phyloP scores from a whole-genome alignment of 2,113 vertebrate species.

The Anseranas semipalmata region DNA sequence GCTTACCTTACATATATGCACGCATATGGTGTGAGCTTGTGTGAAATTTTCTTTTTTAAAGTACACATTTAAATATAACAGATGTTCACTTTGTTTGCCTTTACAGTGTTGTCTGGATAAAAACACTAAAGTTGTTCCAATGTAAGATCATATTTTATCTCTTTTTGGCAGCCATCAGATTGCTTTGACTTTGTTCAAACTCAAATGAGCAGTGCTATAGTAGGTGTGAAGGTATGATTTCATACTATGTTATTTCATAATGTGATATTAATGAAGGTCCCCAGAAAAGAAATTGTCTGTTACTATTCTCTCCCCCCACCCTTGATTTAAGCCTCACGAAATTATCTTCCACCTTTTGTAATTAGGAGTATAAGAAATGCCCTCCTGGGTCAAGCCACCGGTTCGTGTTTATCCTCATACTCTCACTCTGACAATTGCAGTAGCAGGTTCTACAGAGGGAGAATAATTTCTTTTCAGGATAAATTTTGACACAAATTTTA shows the following conservation, averaged over 20 bases:
- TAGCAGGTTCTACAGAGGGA: not conserved
- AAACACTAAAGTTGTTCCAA: constrained; percentile 2
- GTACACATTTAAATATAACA: not conserved
- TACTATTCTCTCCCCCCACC: accelerated
- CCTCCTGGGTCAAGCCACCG: not conserved
- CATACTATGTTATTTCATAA: not conserved
- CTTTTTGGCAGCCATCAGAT: not conserved
- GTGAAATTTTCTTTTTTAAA: not conserved
- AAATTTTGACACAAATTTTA: not conserved
- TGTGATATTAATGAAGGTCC: not conserved
- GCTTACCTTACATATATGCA: not conserved
- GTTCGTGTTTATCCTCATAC: not conserved
- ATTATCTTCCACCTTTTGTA: not conserved
- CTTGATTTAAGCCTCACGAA: not conserved
- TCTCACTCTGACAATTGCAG: not conserved
- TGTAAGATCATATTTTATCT: not conserved
- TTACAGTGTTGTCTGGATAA: not conserved
- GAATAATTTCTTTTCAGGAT: not conserved
- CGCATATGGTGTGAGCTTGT: not conserved
- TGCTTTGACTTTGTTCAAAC: not conserved
- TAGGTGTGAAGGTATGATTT: not conserved
- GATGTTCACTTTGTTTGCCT: constrained; percentile 27
- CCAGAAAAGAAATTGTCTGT: not conserved
- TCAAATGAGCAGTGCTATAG: not conserved
- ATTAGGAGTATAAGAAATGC: not conserved